Evolutionary conservation across 2,888 invertebrate genomes (phyloP).

Genomic region (Ctena decussata): DNA sequence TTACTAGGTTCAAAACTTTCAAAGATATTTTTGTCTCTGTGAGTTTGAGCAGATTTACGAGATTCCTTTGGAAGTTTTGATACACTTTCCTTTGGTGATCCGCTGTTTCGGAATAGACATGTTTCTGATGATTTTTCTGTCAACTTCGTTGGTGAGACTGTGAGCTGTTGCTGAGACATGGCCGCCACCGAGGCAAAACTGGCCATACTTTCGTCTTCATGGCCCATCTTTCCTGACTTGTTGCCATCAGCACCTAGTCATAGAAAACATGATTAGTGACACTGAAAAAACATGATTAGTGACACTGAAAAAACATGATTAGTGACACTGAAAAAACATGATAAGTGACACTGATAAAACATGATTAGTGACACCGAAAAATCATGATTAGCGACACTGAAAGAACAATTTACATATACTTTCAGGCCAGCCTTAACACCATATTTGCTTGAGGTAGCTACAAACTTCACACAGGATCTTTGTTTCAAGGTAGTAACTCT

Average conservation of each 20-base stretch:
- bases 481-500: no score
- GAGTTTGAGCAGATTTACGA: not conserved
- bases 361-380: no score
- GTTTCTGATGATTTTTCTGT: not conserved
- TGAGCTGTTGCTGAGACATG: slow-evolving; percentile 23
- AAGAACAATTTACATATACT: no score
- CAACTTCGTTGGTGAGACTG: not conserved
- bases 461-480: no score
- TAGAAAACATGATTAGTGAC: no score
- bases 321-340: no score
- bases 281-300: not conserved
- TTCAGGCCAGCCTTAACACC: no score
- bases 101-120: not conserved
- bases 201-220: slow-evolving; percentile 39
- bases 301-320: no score
- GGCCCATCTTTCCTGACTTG: slow-evolving; percentile 40
- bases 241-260: not conserved
- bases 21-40: not conserved
- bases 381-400: no score
- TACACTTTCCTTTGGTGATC: not conserved
- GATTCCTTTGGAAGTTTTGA: not conserved
- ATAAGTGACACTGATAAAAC: no score
- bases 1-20: not conserved
- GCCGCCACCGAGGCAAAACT: slow-evolving; percentile 64
- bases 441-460: no score